These are phyloP conservation scores for Lypha dubia DNA, from an alignment of 2,888 invertebrate genomes.

Conservation along the genomic window DNA sequence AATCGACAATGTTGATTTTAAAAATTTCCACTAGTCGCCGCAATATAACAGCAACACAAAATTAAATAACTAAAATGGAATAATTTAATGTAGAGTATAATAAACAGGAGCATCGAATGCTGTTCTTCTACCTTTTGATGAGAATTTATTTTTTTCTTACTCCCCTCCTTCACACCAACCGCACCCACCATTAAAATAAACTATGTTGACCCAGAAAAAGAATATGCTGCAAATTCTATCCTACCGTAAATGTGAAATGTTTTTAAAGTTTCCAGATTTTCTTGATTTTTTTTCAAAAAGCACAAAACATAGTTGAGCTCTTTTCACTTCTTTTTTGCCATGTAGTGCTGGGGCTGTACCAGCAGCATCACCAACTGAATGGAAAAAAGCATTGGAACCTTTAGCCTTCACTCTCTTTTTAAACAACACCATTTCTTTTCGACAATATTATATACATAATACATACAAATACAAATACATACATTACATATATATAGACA, in stretches of 20 bases:
- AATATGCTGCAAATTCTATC: conserved; percentile 7
- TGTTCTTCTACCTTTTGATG: neutral
- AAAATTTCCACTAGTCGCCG: too few species aligned
- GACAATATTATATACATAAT: conserved; percentile 16
- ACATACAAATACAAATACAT: neutral
- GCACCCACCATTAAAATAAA: conserved; percentile 40
- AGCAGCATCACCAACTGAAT: neutral
- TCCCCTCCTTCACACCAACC: too few species aligned
- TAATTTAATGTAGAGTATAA: too few species aligned
- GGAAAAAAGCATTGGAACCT: conserved; percentile 6
- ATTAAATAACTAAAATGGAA: too few species aligned
- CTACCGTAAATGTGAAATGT: neutral
- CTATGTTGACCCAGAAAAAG: conserved; percentile 60
- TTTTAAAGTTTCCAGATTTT: too few species aligned
- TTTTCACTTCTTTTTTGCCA: too few species aligned
- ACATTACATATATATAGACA: neutral
- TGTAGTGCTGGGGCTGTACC: too few species aligned
- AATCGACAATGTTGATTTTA: too few species aligned
- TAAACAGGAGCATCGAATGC: neutral
- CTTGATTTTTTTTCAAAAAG: too few species aligned
- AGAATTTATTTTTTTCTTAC: neutral
- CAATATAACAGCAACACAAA: too few species aligned
- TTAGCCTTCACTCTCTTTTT: conserved; percentile 52
- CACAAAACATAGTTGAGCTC: too few species aligned
- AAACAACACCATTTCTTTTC: conserved; percentile 39